Conservation (phyloP, 1,140 invertebrate species). For the Caenorhabditis remanei region DNA sequence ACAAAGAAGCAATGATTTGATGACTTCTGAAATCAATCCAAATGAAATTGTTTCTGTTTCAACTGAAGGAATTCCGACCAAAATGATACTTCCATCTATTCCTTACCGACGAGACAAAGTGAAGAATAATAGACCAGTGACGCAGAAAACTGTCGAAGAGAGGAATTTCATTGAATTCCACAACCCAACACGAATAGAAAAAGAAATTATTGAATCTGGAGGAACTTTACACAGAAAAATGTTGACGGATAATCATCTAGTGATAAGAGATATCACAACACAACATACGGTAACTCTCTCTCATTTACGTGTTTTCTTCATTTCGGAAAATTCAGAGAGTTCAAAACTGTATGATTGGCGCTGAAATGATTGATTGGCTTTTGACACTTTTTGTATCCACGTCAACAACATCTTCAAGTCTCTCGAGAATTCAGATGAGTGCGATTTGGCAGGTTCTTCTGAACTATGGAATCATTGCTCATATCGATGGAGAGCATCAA, state of each 20-base stretch:
- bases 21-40: conserved; percentile 17
- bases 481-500: conserved; percentile 86
- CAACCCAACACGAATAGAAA: conserved; percentile 67
- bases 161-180: conserved; percentile 49
- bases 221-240: conserved; percentile 67
- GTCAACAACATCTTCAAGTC: conserved; percentile 60
- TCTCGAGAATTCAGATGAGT: conserved; percentile 83
- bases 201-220: conserved; percentile 68
- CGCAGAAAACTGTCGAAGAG: background rate
- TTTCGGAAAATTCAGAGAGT: conserved; percentile 78
- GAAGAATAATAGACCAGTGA: background rate
- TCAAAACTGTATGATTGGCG: conserved; percentile 81
- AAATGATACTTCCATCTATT: conserved; percentile 40
- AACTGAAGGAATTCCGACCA: background rate
- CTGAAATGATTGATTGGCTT: conserved; percentile 87
- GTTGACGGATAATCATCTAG: conserved; percentile 59
- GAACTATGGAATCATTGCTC: conserved; percentile 86
- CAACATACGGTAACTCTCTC: conserved; percentile 62
- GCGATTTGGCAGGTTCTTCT: conserved; percentile 89
- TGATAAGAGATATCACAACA: conserved; percentile 68
- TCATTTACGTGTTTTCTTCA: background rate
- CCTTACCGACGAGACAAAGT: background rate
- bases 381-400: conserved; percentile 68
- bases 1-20: conserved; percentile 37
- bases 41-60: background rate